phyloP scores from a whole-genome alignment of 1,140 invertebrate genomes.

The Parasteatoda tepidariorum region DNA sequence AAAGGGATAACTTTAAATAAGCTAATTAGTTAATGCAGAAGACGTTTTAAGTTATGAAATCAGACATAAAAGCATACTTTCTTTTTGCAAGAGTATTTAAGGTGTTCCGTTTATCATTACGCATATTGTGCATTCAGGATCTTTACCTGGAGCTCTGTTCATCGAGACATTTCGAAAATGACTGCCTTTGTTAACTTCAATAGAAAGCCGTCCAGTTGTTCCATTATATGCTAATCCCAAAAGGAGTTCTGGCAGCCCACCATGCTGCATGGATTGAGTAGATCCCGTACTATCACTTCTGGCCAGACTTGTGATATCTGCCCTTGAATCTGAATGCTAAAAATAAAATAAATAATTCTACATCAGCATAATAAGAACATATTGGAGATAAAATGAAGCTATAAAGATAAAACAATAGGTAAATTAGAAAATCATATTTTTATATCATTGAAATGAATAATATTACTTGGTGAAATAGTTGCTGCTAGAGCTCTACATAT shows the following conservation, averaged over 20 bases:
- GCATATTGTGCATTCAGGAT: no score
- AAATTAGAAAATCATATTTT: no score
- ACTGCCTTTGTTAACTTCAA: conserved; percentile 94
- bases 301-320: conserved; percentile 78
- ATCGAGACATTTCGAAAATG: conserved; percentile 81
- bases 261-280: conserved; percentile 90
- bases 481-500: no score
- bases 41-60: no score
- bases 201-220: conserved; percentile 88
- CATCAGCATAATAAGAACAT: neutral
- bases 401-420: no score
- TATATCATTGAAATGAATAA: no score
- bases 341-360: neutral
- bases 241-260: conserved; percentile 88
- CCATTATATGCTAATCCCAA: conserved; percentile 91
- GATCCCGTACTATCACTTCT: conserved; percentile 92
- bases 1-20: no score
- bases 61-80: no score
- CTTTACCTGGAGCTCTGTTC: conserved; percentile 70
- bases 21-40: no score
- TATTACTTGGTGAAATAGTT: no score
- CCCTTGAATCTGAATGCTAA: conserved; percentile 69
- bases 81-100: no score
- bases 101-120: no score
- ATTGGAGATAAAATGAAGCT: neutral